Percentiles rank a stretch among this genome's conserved stretches.
Evolutionary conservation across 2,113 vertebrate species (phyloP).

Genomic region (pig (Sus scrofa)): DNA sequence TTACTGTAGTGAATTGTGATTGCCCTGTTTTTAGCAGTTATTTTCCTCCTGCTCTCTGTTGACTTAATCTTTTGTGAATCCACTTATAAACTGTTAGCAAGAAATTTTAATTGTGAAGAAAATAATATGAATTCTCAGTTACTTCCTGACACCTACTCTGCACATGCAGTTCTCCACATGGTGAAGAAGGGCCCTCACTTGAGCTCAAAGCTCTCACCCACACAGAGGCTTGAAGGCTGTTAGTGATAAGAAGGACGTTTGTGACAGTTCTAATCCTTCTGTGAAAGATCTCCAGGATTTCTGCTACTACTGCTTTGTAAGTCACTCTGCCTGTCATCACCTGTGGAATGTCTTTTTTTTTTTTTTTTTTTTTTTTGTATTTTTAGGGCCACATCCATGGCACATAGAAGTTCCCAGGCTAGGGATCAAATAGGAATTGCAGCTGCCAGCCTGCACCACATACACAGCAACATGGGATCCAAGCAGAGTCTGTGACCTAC

Average conservation of each 20-base stretch:
- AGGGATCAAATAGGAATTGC: too few species aligned
- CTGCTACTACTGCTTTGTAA: not conserved
- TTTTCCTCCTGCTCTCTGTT: constrained; percentile 46
- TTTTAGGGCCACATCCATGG: too few species aligned
- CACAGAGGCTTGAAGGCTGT: not conserved
- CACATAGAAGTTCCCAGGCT: too few species aligned
- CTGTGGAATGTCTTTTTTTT: not conserved
- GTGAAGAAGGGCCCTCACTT: not conserved
- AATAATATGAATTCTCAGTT: constrained; percentile 45
- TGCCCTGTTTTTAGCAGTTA: constrained; percentile 71
- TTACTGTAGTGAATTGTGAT: constrained; percentile 69
- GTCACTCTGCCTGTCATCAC: constrained; percentile 3
- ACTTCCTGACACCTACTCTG: not conserved
- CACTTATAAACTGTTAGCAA: constrained; percentile 55
- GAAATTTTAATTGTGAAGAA: constrained; percentile 71
- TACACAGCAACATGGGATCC: too few species aligned
- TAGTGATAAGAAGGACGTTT: not conserved
- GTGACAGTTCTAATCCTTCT: not conserved
- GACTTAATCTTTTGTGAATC: constrained; percentile 56
- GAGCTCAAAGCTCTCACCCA: not conserved
- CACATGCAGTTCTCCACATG: not conserved
- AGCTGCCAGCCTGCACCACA: too few species aligned
- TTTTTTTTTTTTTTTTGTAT: too few species aligned
- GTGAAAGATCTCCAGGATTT: constrained; percentile 27
- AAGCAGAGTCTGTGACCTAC: too few species aligned